phyloP scores from a whole-genome alignment of 2,888 invertebrate genomes.

The Caenorhabditis macrosperma region DNA sequence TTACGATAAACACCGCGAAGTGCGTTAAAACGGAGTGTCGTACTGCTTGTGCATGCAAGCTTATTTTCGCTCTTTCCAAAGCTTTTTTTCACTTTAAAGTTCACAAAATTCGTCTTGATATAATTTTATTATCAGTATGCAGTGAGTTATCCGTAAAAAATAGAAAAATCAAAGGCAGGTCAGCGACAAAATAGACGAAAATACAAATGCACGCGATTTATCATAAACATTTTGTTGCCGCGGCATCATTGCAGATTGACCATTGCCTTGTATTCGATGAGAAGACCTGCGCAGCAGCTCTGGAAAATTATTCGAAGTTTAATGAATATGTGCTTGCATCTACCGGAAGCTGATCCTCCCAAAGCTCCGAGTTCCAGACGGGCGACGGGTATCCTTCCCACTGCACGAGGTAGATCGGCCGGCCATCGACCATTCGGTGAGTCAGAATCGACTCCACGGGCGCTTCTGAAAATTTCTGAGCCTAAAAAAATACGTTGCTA shows the following conservation, averaged over 20 bases:
- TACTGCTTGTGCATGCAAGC: background rate
- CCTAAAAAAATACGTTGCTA: too few species aligned
- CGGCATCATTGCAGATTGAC: background rate
- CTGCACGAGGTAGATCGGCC: background rate
- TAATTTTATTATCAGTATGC: too few species aligned
- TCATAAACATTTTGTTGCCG: too few species aligned
- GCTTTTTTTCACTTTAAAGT: too few species aligned
- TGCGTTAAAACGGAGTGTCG: conserved; percentile 40
- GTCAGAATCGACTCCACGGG: background rate
- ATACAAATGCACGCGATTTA: too few species aligned
- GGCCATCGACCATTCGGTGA: background rate
- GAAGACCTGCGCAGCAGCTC: background rate
- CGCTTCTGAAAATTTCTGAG: background rate
- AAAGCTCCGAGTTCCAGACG: background rate
- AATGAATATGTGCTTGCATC: too few species aligned
- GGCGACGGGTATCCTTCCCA: background rate
- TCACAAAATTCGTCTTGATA: too few species aligned
- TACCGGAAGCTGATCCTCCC: background rate
- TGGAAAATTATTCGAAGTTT: background rate
- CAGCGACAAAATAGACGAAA: too few species aligned
- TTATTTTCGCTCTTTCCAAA: too few species aligned
- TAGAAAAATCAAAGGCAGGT: too few species aligned
- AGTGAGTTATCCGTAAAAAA: too few species aligned
- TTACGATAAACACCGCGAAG: conserved; percentile 28
- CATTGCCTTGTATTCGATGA: background rate